Base-by-base conservation (phyloP, 2,888 invertebrate species). In the Rapana venosa region DNA sequence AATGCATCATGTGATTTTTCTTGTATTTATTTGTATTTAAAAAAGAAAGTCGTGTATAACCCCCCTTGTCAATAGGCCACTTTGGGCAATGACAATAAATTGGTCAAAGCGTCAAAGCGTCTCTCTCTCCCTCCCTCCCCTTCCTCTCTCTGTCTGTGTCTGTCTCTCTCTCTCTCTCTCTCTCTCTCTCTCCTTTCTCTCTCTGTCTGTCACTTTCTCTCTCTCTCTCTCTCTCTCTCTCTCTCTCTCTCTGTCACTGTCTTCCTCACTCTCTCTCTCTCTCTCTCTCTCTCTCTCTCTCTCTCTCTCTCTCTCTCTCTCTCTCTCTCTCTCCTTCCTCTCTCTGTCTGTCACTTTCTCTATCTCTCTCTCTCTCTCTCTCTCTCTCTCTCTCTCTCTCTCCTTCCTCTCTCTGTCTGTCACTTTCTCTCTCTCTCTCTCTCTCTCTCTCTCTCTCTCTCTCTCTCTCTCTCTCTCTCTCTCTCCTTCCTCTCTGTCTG, bases 361-460 rank as follows among this genome's bases (percentile, higher is more conserved):
- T 70, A 8, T 26, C 15, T 70, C 15, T 70, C 15, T 70, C 56
- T 85, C 56, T 85, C 85, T 85, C 85, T 85, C n/a, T 58, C 58
- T 85, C 56, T 85, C 58, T 58, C 58, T 85, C 85, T 85, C 58
- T 58, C 58, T 85, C 56, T 85, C 58, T 47, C 8, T 56, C 36
- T 85, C 47, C 15, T 15, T 56, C 56, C 30, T 85, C 85, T 85
- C 30, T 58, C 58, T 83, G 22, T 83, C 22, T 47, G 15, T 36
- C 22, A 30, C 15, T 47, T 5, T 47, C 15, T 47, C 15, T 83
- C 47, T 47, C 47, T 47, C 30, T 15, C 47, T 15, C 11, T 70
- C 22, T 26, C 70, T 70, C 70, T 22, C 77, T 70, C 77, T 77
- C 77, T 77, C 77, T 77, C 87, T 87, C 87, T 87, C 5, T 61